Conservation (phyloP, 2,888 invertebrate species). For the Netelia fuscicornis region DNA sequence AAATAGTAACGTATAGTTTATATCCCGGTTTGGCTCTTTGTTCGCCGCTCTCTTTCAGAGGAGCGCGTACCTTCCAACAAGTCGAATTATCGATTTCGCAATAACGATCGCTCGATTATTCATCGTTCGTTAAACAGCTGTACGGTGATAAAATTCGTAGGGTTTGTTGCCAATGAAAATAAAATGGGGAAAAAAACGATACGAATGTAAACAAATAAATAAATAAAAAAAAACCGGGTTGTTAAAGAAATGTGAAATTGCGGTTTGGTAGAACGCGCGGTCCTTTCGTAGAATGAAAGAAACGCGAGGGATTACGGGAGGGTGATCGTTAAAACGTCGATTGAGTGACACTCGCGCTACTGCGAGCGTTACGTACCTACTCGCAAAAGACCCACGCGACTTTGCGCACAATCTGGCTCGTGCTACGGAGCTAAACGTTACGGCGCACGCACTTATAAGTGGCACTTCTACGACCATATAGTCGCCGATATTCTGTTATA, state of each 20-base stretch:
- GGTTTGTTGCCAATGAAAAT: not conserved
- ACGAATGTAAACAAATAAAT: not conserved
- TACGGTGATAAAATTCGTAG: constrained; percentile 9
- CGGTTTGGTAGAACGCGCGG: constrained; percentile 19
- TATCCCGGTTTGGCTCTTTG: constrained; percentile 11
- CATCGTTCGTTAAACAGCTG: constrained; percentile 31
- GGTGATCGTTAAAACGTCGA: constrained; percentile 53
- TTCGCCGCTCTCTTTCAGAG: constrained; percentile 2
- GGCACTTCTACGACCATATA: constrained; percentile 3
- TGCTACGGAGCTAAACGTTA: constrained; percentile 12
- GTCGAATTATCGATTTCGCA: constrained; percentile 61
- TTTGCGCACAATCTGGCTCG: not conserved
- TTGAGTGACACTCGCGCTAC: constrained; percentile 63
- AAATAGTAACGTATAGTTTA: not conserved
- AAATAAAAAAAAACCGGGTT: not conserved
- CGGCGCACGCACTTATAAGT: constrained; percentile 47
- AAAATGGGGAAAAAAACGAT: not conserved
- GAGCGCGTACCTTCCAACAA: constrained; percentile 6
- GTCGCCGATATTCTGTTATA: constrained; percentile 16
- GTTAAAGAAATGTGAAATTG: constrained; percentile 15
- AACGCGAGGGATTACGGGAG: not conserved
- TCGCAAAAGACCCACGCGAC: constrained; percentile 39
- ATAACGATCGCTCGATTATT: constrained; percentile 52
- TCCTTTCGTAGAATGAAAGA: not conserved
- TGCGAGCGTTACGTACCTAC: constrained; percentile 40